These are phyloP conservation scores for Hemibagrus guttatus DNA, from an alignment of 2,797 vertebrate genomes.

Conservation along the genomic window DNA sequence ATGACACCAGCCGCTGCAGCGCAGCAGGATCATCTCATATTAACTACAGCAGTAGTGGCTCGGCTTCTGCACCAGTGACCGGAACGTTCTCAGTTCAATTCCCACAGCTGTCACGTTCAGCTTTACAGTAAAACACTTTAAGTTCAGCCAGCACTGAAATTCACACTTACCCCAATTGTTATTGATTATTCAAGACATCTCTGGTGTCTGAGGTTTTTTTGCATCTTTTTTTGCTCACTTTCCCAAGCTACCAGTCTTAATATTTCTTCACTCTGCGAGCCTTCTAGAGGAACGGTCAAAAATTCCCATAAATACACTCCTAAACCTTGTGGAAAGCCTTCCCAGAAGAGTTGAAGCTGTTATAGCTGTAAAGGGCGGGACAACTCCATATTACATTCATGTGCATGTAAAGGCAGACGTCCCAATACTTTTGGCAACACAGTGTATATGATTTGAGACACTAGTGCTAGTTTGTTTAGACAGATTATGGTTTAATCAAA, in stretches of 20 bases:
- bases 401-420: no score
- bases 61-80: background rate
- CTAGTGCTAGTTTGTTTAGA: no score
- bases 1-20: background rate
- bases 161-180: background rate
- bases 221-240: background rate
- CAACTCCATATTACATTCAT: no score
- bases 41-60: conserved; percentile 8
- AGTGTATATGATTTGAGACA: no score
- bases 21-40: conserved; percentile 6
- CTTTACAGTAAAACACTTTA: no score
- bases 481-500: no score
- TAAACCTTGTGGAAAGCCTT: no score
- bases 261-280: background rate
- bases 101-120: conserved; percentile 15
- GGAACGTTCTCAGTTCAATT: background rate
- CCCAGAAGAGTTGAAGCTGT: no score
- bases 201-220: conserved; percentile 10
- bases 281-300: no score
- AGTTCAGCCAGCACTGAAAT: background rate
- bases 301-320: no score
- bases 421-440: no score
- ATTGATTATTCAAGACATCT: background rate
- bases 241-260: background rate
- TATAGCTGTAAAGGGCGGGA: no score